phyloP scores from a whole-genome alignment of 2,888 invertebrate genomes.

The Acanthosepion esculentum region DNA sequence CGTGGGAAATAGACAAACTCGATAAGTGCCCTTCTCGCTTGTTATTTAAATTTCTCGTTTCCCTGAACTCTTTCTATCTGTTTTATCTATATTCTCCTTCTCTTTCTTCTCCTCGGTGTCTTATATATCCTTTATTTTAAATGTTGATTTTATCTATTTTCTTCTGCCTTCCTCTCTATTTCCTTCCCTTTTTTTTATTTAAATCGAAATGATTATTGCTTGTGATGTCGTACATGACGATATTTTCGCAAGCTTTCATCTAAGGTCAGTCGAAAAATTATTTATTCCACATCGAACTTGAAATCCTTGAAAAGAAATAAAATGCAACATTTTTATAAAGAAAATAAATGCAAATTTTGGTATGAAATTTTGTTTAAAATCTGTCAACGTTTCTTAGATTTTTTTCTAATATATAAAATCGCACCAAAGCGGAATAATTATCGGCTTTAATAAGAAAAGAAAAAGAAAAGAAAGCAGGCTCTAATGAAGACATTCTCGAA shows the following conservation, averaged over 20 bases:
- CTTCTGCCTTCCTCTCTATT: not conserved
- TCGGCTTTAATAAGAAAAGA: not conserved
- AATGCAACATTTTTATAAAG: not conserved
- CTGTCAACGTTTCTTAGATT: not conserved
- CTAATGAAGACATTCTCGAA: not conserved
- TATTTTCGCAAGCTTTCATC: not conserved
- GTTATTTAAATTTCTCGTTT: too few relatives aligned
- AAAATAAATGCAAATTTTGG: not conserved
- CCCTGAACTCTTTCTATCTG: too few relatives aligned
- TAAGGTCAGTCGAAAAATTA: not conserved
- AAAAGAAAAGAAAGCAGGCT: not conserved
- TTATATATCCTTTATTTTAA: too few relatives aligned
- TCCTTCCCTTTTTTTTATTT: not conserved
- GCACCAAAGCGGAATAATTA: not conserved
- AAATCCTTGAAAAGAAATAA: not conserved
- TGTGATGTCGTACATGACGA: not conserved
- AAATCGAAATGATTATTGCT: not conserved
- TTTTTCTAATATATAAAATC: not conserved
- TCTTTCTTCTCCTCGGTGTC: too few relatives aligned
- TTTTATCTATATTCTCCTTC: too few relatives aligned
- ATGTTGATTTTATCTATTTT: too few relatives aligned
- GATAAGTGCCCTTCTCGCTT: too few relatives aligned
- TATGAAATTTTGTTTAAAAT: not conserved
- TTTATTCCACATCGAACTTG: not conserved
- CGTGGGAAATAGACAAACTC: too few relatives aligned